Base-by-base conservation (phyloP, 2,113 vertebrate genomes). In the Marmota monax region DNA sequence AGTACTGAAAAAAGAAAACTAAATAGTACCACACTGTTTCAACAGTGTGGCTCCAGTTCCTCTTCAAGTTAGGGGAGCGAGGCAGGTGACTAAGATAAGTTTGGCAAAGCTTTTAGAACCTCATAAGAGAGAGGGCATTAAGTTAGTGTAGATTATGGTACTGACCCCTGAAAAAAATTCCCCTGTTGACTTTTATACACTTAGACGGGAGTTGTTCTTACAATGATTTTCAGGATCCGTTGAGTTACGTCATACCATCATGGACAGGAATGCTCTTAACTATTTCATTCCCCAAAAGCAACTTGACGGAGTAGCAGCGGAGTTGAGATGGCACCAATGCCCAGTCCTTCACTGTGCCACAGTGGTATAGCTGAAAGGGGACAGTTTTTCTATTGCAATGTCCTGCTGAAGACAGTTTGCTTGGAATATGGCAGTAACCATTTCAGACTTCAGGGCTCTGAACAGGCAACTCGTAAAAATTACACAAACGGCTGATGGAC, bases 191-290 rank as follows among this genome's bases (percentile, higher is more conserved):
- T 69, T 96, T 76, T 42, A 80, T 51, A 42, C 90, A 84, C 88
- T 88, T 88, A 84, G 74, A 90, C 72, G 77, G 88, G 84, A 82
- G 69, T 80, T 80, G 58, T 77, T 78, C 84, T 94, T 96, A 79
- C 51, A 72, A 16, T 13, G n/a, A 73, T 92, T 92, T 96, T 92
- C 88, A 77, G 80, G 70, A 92, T 90, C 88, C 93, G 73, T 92
- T 94, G 37, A 93, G 92, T 91, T 89, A 39, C 25, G 45, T 83
- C 82, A 13, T 72, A 87, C 25, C 58, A 72, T 77, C 29, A 45
- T 45, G 76, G 42, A 18, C 48, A 92, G 58, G 76, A 69, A 53
- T 89, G 27, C 48, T 83, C 86, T 92, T 79, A 82, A 61, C 73
- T 83, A 61, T 84, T 93, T 95, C 92, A 86, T 45, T 95, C 90